Evolutionary conservation across 2,113 vertebrate species (phyloP).

Genomic region (Nipponia nippon): DNA sequence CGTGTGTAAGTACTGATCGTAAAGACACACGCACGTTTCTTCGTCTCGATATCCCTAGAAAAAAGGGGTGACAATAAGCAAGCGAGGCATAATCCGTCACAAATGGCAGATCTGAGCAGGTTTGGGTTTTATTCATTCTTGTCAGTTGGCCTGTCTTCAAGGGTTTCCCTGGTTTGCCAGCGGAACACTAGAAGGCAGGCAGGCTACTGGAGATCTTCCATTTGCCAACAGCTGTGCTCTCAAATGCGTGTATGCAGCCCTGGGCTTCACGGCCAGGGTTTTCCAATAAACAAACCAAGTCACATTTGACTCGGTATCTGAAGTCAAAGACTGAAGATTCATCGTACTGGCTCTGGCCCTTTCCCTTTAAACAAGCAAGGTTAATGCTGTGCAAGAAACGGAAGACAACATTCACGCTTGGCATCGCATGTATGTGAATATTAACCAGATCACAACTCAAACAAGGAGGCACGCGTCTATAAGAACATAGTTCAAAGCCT

Average conservation of each 20-base stretch:
- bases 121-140: background rate
- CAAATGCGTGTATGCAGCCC: accelerated
- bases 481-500: accelerated
- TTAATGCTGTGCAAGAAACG: background rate
- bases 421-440: accelerated
- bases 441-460: background rate
- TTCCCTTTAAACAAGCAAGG: background rate
- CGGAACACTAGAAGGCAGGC: background rate
- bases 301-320: background rate
- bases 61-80: background rate
- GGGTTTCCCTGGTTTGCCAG: background rate
- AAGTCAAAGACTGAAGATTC: background rate
- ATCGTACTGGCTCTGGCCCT: background rate
- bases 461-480: no score
- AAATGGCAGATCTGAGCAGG: background rate
- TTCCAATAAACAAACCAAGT: background rate
- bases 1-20: background rate
- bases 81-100: background rate
- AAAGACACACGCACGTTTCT: background rate
- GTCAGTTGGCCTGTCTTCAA: background rate
- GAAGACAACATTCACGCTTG: background rate
- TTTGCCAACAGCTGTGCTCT: background rate
- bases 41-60: background rate
- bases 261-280: background rate
- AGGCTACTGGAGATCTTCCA: background rate